phyloP scores from a whole-genome alignment of 2,888 invertebrate genomes.

The Spatulosminthurus flaviceps region DNA sequence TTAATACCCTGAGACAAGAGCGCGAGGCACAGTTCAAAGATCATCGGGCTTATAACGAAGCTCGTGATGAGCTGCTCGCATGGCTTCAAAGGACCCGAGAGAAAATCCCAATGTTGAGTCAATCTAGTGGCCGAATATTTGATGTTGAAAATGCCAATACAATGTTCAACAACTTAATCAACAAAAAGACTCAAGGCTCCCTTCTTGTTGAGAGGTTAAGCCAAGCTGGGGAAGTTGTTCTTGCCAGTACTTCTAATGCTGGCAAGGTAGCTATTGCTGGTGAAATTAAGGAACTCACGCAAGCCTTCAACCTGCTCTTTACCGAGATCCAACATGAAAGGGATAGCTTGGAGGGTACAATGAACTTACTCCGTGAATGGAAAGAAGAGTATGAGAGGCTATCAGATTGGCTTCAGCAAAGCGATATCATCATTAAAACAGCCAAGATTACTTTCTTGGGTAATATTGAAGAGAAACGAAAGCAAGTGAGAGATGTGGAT shows the following conservation, averaged over 20 bases:
- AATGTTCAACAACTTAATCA: slow-evolving; percentile 72
- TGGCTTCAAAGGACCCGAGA: slow-evolving; percentile 90
- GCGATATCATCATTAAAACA: slow-evolving; percentile 88
- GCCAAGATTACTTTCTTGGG: slow-evolving; percentile 85
- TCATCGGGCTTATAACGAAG: slow-evolving; percentile 88
- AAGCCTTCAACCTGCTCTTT: slow-evolving; percentile 85
- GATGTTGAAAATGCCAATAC: slow-evolving; percentile 81
- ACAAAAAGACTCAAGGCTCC: slow-evolving; percentile 91
- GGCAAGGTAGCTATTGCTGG: slow-evolving; percentile 84
- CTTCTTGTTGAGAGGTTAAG: slow-evolving; percentile 85
- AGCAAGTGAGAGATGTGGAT: slow-evolving; percentile 79
- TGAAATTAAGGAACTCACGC: slow-evolving; percentile 84
- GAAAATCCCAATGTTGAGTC: slow-evolving; percentile 85
- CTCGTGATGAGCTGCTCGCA: slow-evolving; percentile 85
- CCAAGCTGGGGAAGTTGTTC: slow-evolving; percentile 85
- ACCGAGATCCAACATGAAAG: slow-evolving; percentile 87
- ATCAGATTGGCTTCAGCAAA: slow-evolving; percentile 92
- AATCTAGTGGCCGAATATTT: slow-evolving; percentile 78
- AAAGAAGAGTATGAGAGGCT: slow-evolving; percentile 91
- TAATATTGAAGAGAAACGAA: slow-evolving; percentile 82
- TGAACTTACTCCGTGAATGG: slow-evolving; percentile 87
- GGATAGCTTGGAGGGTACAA: slow-evolving; percentile 81
- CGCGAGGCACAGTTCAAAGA: slow-evolving; percentile 88
- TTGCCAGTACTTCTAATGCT: slow-evolving; percentile 81
- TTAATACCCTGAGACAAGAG: slow-evolving; percentile 79